Base-by-base conservation (phyloP, 2,888 invertebrate species). In the Stratiomys singularior region DNA sequence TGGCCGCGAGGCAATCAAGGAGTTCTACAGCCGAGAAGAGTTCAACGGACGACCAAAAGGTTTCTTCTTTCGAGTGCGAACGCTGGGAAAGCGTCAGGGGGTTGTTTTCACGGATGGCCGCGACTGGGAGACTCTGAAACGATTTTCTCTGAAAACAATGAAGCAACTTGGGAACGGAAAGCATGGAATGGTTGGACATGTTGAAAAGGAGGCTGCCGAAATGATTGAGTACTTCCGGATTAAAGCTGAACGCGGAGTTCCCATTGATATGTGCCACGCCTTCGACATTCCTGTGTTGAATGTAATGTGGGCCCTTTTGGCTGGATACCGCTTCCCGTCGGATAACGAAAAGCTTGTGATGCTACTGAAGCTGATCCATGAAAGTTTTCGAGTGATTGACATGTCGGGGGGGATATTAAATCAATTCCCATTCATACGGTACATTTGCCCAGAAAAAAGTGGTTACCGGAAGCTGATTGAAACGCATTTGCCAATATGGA, bases 11-110 rank as follows among this genome's bases (percentile, higher is more conserved):
- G 89, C 91, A 67, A 89, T 92, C 2, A 89, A 89, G 60, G 90
- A 91, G 83, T 90, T 91, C 5, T 88, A 92, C 60, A 88, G 88
- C 0, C 88, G 89, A 11, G 90, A 90, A 21, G 91, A 91, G 78
- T 92, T 93, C 81, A 92, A 92, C 82, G 93, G 92, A 0, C 88
- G 94, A 78, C 93, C 93, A 0, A 90, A 92, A 81, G 93, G 91
- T 30, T 93, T 92, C 83, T 92, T 93, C 83, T 90, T 92, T 81
- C 88, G 90, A 80, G 85, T 93, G 78, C 88, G 93, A 77, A 90
- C 92, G 28, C 90, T 92, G 79, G 93, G 93, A 18, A 90, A 91
- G 84, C 88, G 90, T 85, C 86, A 90, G 81, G 94, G 94, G 1
- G 89, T 93, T 23, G 90, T 93, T 1, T 93, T 93, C 81, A 89